A percentile compares a stretch with the other conserved stretches of the same genome.
Evolutionary conservation across 1,140 invertebrate species (phyloP).

Genomic region (Lasaia peninsularis): DNA sequence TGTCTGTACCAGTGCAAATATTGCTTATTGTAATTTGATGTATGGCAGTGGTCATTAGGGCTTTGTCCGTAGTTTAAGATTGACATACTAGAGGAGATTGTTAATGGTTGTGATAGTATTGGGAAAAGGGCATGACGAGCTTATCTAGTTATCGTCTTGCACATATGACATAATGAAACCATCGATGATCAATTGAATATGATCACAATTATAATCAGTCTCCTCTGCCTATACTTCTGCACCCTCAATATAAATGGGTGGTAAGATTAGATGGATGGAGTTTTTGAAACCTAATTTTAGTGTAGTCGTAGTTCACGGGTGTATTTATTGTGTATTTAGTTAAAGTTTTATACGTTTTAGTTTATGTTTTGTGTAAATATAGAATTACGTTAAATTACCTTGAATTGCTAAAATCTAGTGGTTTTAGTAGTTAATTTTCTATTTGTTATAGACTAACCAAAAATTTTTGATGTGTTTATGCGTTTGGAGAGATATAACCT

Average conservation of each 20-base stretch:
- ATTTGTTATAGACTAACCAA: slow-evolving; percentile 1
- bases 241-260: background rate
- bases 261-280: background rate
- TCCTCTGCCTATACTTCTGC: background rate
- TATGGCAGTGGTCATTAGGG: background rate
- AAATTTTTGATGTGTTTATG: background rate
- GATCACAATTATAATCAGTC: too few relatives aligned
- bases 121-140: too few relatives aligned
- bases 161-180: too few relatives aligned
- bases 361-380: slow-evolving; percentile 5
- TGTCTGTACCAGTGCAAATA: slow-evolving; percentile 1
- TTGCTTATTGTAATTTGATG: slow-evolving; percentile 1
- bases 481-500: background rate
- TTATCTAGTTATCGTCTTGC: too few relatives aligned
- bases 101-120: too few relatives aligned
- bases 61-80: slow-evolving; percentile 1
- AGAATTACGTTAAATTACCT: background rate
- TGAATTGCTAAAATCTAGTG: background rate
- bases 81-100: background rate
- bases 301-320: slow-evolving; percentile 4
- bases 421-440: background rate
- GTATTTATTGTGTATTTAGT: slow-evolving; percentile 12
- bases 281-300: background rate
- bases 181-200: too few relatives aligned
- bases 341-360: slow-evolving; percentile 6